phyloP scores from a whole-genome alignment of 2,888 invertebrate species.

The Cheilosia urbana region DNA sequence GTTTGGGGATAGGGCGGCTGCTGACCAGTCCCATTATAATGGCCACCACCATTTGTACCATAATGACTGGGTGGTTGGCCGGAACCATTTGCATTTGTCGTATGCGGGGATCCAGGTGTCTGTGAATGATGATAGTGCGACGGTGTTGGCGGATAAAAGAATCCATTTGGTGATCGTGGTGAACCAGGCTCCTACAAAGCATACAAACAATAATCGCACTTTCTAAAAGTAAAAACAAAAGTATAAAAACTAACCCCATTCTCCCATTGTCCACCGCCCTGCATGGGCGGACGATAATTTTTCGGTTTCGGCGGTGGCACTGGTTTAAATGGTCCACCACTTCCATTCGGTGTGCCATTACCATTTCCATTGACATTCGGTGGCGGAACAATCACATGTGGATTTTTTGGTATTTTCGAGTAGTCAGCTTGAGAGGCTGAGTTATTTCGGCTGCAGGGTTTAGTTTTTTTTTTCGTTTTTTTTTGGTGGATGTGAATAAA shows the following conservation, averaged over 20 bases:
- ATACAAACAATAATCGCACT: slow-evolving; percentile 21
- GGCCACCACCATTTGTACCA: slow-evolving; percentile 76
- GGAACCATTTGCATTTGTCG: slow-evolving; percentile 61
- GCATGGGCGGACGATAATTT: slow-evolving; percentile 92
- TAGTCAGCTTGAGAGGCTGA: slow-evolving; percentile 87
- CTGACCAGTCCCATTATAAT: slow-evolving; percentile 81
- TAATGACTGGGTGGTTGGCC: slow-evolving; percentile 77
- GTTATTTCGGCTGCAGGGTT: slow-evolving; percentile 85
- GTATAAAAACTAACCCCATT: slow-evolving; percentile 83
- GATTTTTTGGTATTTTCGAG: slow-evolving; percentile 83
- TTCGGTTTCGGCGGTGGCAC: slow-evolving; percentile 97
- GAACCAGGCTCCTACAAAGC: slow-evolving; percentile 81
- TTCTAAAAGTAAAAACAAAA: background rate
- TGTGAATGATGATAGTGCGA: slow-evolving; percentile 82
- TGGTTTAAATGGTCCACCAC: slow-evolving; percentile 89
- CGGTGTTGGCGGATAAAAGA: slow-evolving; percentile 83
- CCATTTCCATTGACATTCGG: slow-evolving; percentile 80
- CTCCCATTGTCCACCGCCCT: slow-evolving; percentile 84
- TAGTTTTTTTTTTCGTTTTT: slow-evolving; percentile 38
- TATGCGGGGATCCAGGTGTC: slow-evolving; percentile 80
- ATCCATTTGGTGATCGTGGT: slow-evolving; percentile 84
- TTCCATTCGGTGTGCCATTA: slow-evolving; percentile 80
- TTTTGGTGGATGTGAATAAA: slow-evolving; percentile 68
- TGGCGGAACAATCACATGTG: slow-evolving; percentile 79
- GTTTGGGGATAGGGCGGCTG: slow-evolving; percentile 81